Evolutionary conservation across 2,113 vertebrate genomes (phyloP).

Genomic region (Poicephalus meyeri): DNA sequence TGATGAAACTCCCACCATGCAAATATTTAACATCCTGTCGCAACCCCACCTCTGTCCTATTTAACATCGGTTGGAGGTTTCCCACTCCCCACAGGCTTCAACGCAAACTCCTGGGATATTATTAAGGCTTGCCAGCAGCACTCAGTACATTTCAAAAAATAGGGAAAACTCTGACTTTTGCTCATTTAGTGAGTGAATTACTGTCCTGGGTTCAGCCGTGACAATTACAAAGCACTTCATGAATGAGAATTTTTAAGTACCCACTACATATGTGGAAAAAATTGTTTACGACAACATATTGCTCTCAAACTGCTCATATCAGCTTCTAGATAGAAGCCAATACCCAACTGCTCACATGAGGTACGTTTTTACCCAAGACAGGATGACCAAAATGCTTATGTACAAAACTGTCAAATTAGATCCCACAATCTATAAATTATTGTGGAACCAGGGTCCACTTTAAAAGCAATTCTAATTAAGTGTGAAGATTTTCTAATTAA

Average conservation of each 20-base stretch:
- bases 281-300: not conserved
- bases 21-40: constrained; percentile 1
- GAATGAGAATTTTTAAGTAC: not conserved
- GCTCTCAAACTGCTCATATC: not conserved
- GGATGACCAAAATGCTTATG: not conserved
- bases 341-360: not conserved
- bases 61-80: not conserved
- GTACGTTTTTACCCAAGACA: not conserved
- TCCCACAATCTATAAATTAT: not conserved
- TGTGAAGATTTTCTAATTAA: not conserved
- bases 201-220: not conserved
- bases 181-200: not conserved
- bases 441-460: not conserved
- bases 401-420: not conserved
- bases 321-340: not conserved
- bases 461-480: constrained; percentile 11
- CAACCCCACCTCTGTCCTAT: not conserved
- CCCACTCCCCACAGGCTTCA: not conserved
- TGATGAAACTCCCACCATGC: not conserved
- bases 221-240: not conserved
- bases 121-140: not conserved
- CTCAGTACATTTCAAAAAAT: not conserved
- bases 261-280: not conserved
- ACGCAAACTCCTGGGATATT: not conserved
- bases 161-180: not conserved